Evolutionary conservation across 2,888 invertebrate species (phyloP).

Genomic region (Mactromeris polynyma): DNA sequence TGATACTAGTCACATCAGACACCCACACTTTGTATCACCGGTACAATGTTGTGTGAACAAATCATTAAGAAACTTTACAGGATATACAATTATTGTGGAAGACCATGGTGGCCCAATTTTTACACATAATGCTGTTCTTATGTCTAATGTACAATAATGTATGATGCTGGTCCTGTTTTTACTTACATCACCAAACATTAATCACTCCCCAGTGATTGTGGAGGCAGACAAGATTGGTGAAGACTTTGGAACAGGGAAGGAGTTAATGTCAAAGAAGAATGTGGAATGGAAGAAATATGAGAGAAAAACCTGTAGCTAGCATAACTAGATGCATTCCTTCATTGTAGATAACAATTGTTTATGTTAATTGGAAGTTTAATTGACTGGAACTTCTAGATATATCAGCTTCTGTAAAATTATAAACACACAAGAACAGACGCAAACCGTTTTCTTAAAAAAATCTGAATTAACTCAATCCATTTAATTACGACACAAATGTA

Average conservation of each 20-base stretch:
- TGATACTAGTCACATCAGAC: too few relatives aligned
- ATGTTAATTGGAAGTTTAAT: constrained; percentile 56
- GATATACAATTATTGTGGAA: too few relatives aligned
- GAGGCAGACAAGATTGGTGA: neutral
- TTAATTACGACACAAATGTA: neutral
- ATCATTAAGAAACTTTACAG: too few relatives aligned
- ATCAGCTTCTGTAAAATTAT: constrained; percentile 18
- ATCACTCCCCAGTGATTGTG: neutral
- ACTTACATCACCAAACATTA: neutral
- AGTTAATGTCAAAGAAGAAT: constrained; percentile 18
- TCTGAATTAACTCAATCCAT: neutral
- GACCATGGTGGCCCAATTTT: too few relatives aligned
- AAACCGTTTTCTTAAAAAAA: neutral
- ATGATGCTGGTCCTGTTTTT: neutral
- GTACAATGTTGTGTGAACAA: too few relatives aligned
- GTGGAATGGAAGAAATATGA: constrained; percentile 11
- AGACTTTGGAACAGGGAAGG: constrained; percentile 8
- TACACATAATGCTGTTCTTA: neutral
- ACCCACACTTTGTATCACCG: too few relatives aligned
- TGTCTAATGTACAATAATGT: neutral
- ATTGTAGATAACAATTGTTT: constrained; percentile 47
- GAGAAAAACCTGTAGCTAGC: constrained; percentile 33
- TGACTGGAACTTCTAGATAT: constrained; percentile 34
- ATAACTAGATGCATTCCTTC: constrained; percentile 26
- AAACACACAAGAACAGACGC: neutral